Evolutionary conservation across 2,113 vertebrate species (phyloP), one percentile per base, ranked within the genome.

Genomic region (Prunella fulvescens): DNA sequence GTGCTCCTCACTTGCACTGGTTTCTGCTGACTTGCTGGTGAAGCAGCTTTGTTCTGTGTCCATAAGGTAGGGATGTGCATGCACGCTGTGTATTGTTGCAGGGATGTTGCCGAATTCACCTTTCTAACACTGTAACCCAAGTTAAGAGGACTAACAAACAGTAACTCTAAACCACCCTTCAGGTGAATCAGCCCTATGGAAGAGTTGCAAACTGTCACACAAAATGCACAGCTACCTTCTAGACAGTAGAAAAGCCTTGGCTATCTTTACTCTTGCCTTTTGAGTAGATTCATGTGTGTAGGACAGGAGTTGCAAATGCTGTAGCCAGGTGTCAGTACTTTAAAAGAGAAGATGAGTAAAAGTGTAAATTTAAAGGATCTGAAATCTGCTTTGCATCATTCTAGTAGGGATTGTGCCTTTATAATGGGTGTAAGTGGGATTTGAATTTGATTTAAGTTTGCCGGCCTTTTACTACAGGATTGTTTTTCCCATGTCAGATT

Each of bases 11-110:
- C 26, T 33, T 28, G 6, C 3, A 4, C 2, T 3, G 1, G 26
- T 39, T 54, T 37, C 48, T 78, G 24, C 29, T 56, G 44, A 62
- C 35, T 48, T 65, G n/a, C 50, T 15, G 35, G 24, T 15, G 20
- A 50, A 62, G 44, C 71, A 90, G 53, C 17, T 74, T 72, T 85
- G 26, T 42, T 86, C 9, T 23, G 10, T 65, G 16, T 60, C 23
- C 5, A 1, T 51, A 39, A 71, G 7, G 14, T 76, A 13, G 1
- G 48, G 61, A 17, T 33, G 12, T 50, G 5, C 26, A 6, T 40
- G 20, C 24, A 69, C 1, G 1, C 51, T 47, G 54, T 18, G 17
- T 23, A 16, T 14, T 0, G 0, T 11, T 67, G 31, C 15, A 33
- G 7, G n/a, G 39, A 19, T 37, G 28, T 24, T 25, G 20, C 23